These are phyloP conservation scores for Ameiurus melas DNA, from an alignment of 2,113 vertebrate species.

Conservation along the genomic window DNA sequence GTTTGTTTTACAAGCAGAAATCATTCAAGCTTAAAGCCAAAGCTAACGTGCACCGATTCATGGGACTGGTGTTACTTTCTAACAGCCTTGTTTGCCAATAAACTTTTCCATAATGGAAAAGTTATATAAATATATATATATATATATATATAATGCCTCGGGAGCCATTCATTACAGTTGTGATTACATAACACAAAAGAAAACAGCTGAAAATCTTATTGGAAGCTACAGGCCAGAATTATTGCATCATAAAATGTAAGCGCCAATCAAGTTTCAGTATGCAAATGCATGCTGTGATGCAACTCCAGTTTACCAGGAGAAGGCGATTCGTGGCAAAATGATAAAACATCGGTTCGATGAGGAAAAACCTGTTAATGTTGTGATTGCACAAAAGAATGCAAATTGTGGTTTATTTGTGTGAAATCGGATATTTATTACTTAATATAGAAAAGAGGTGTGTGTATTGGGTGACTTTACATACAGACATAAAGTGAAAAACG, in stretches of 20 bases:
- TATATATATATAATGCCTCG: not conserved
- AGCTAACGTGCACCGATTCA: too few species aligned
- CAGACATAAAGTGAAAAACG: not conserved
- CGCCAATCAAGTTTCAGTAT: not conserved
- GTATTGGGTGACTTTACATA: not conserved
- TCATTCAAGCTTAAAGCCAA: too few species aligned
- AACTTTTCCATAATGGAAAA: not conserved
- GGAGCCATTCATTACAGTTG: not conserved
- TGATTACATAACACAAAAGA: not conserved
- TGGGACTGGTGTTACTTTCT: too few species aligned
- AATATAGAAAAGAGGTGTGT: not conserved
- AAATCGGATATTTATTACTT: not conserved
- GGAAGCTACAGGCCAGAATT: not conserved
- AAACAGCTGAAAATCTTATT: not conserved
- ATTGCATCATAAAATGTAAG: not conserved
- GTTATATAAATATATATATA: too few species aligned
- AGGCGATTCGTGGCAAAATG: not conserved
- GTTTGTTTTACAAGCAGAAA: too few species aligned
- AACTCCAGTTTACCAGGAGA: not conserved
- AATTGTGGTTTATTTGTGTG: not conserved
- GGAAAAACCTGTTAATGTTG: not conserved
- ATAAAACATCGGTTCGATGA: not conserved
- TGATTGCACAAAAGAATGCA: not conserved
- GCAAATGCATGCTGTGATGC: not conserved
- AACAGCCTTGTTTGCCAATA: not conserved